Conservation (phyloP, 2,113 vertebrate genomes). For the Ovibos moschatus region DNA sequence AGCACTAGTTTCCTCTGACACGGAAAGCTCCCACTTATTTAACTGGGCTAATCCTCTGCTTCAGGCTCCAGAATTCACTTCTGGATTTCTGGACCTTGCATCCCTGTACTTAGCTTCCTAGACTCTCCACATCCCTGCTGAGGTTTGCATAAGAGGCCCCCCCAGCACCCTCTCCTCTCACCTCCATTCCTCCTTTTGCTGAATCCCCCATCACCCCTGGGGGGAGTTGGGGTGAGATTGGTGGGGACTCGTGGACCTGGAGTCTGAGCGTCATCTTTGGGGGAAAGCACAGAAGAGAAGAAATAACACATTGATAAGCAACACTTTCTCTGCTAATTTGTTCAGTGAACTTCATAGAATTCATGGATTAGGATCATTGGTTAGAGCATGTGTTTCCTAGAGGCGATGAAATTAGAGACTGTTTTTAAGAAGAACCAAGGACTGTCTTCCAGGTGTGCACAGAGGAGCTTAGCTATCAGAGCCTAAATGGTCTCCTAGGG, state of each 20-base stretch:
- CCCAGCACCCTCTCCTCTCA: rapidly evolving
- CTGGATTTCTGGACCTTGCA: no score
- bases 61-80: not conserved
- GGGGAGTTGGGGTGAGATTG: rapidly evolving
- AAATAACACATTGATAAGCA: not conserved
- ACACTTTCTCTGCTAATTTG: not conserved
- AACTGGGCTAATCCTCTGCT: not conserved
- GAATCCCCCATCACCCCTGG: not conserved
- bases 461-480: not conserved
- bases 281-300: not conserved
- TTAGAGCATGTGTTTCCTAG: not conserved
- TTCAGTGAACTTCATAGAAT: not conserved
- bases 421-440: not conserved
- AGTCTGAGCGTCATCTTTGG: not conserved
- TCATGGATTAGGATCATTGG: not conserved
- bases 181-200: not conserved
- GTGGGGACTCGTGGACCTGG: not conserved
- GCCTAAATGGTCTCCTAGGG: not conserved
- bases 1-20: not conserved
- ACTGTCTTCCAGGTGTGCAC: not conserved
- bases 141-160: not conserved
- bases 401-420: not conserved
- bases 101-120: not conserved
- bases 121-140: not conserved
- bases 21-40: not conserved